Evolutionary conservation across 2,888 invertebrate species (phyloP).

Genomic region (Thymelicus lineola): DNA sequence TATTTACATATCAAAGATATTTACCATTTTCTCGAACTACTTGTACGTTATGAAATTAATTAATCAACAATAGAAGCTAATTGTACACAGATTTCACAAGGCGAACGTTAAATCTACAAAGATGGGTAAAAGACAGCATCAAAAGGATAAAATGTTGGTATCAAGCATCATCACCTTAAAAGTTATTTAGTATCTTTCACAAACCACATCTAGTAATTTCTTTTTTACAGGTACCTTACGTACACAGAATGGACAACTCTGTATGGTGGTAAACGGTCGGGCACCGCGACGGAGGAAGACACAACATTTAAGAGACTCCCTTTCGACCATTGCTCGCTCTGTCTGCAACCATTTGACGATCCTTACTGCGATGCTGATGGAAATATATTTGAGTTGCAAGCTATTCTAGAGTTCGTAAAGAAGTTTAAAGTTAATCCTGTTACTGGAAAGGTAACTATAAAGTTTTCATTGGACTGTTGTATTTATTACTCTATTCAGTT

Average conservation of each 20-base stretch:
- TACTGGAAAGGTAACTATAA: constrained; percentile 89
- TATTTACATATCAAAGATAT: too few relatives aligned
- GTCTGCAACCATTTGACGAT: constrained; percentile 95
- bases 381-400: constrained; percentile 96
- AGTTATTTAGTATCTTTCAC: constrained; percentile 38
- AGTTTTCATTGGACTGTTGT: too few relatives aligned
- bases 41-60: too few relatives aligned
- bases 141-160: constrained; percentile 95
- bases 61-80: too few relatives aligned
- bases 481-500: not conserved
- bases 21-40: too few relatives aligned
- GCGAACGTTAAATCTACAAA: constrained; percentile 57
- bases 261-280: constrained; percentile 94
- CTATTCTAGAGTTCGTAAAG: constrained; percentile 94
- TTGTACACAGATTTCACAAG: too few relatives aligned
- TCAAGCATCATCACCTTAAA: constrained; percentile 5
- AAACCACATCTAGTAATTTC: constrained; percentile 35
- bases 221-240: constrained; percentile 89
- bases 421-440: constrained; percentile 97
- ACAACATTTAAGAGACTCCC: constrained; percentile 96
- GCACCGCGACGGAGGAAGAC: constrained; percentile 89
- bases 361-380: constrained; percentile 97
- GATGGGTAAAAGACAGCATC: constrained; percentile 97
- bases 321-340: constrained; percentile 96
- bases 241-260: constrained; percentile 95